Percentiles rank a stretch among this genome's conserved stretches.
Conservation (phyloP, 2,797 vertebrate genomes). For the Siniperca obscura region DNA sequence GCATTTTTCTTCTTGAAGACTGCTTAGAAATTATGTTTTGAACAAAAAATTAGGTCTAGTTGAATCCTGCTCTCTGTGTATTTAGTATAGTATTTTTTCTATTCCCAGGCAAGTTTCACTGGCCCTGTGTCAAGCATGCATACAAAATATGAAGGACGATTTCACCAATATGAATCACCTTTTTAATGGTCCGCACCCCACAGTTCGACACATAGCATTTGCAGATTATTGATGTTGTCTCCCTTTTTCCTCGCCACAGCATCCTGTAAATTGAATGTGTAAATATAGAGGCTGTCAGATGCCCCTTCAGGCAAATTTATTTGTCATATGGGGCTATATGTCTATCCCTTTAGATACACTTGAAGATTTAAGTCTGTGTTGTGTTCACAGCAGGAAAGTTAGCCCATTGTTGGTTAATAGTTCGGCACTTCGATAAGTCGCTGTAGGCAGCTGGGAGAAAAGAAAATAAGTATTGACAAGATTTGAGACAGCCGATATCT, state of each 20-base stretch:
- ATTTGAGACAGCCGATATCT: slow-evolving; percentile 47
- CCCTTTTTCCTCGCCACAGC: background rate
- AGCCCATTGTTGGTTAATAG: slow-evolving; percentile 43
- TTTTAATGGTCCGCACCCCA: background rate
- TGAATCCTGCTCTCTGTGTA: background rate
- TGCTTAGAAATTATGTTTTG: background rate
- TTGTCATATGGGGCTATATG: background rate
- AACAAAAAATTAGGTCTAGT: background rate
- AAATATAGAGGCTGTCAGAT: background rate
- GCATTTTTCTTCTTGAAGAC: background rate
- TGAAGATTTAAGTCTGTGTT: slow-evolving; percentile 2
- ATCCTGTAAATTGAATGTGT: background rate
- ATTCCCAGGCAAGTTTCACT: background rate
- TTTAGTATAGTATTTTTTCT: background rate
- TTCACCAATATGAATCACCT: background rate
- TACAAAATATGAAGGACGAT: background rate
- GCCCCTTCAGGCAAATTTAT: background rate
- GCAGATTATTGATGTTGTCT: slow-evolving; percentile 18
- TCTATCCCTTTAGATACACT: slow-evolving; percentile 17
- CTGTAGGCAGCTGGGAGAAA: slow-evolving; percentile 31
- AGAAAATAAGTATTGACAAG: slow-evolving; percentile 60
- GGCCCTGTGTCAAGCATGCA: background rate
- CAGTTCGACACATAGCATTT: background rate
- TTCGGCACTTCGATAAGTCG: slow-evolving; percentile 34
- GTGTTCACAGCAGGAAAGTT: slow-evolving; percentile 38